These are phyloP conservation scores for Lypha dubia DNA, from an alignment of 2,888 invertebrate genomes.

Conservation along the genomic window DNA sequence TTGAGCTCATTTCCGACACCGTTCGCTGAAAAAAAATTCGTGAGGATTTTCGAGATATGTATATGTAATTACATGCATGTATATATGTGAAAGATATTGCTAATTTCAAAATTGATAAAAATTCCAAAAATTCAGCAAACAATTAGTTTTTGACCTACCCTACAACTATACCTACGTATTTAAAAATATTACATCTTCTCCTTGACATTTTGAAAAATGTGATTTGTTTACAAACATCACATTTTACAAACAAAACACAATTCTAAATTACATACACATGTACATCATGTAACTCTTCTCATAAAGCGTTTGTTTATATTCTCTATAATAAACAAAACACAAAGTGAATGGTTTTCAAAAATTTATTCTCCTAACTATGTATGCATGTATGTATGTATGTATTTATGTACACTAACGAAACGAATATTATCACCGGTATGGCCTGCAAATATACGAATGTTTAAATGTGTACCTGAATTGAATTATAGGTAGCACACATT, in stretches of 20 bases:
- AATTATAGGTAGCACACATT: conserved; percentile 54
- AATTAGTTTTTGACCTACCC: not conserved
- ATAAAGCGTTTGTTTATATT: not conserved
- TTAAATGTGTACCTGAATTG: not conserved
- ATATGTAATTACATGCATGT: too few species aligned
- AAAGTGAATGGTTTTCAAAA: not conserved
- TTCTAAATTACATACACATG: conserved; percentile 48
- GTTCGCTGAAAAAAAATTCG: too few species aligned
- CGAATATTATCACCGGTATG: not conserved
- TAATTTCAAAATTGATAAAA: too few species aligned
- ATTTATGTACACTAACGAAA: not conserved
- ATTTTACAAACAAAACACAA: not conserved
- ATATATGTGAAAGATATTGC: too few species aligned
- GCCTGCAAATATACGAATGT: not conserved
- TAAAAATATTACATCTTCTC: not conserved
- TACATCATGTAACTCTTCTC: conserved; percentile 4
- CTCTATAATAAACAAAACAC: conserved; percentile 26
- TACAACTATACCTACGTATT: conserved; percentile 11
- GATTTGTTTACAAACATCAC: conserved; percentile 35
- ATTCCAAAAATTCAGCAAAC: not conserved
- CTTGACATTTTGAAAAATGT: conserved; percentile 42
- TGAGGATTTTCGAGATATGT: too few species aligned
- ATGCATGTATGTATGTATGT: not conserved
- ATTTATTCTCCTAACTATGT: not conserved
- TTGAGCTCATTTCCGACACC: too few species aligned